These are phyloP conservation scores for Cepphus grylle DNA, from an alignment of 2,113 vertebrate genomes.

Conservation along the genomic window DNA sequence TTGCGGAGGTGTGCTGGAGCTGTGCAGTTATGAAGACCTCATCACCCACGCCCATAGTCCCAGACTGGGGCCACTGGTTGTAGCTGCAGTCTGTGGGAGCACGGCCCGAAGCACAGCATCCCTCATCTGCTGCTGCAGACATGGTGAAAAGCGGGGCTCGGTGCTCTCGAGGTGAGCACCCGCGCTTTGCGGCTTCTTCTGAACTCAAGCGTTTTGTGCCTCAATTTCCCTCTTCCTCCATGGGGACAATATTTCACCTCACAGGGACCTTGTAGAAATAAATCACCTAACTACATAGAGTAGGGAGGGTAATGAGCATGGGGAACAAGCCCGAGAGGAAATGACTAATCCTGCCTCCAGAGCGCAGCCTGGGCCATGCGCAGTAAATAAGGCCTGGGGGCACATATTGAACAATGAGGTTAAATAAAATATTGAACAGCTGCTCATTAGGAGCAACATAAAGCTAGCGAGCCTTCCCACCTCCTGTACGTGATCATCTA, in stretches of 20 bases:
- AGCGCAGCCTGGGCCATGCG: not conserved
- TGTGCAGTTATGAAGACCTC: not conserved
- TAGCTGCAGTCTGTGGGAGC: not conserved
- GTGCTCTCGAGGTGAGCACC: not conserved
- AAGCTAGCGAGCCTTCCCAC: not conserved
- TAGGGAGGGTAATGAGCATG: not conserved
- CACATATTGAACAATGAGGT: not conserved
- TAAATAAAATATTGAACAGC: constrained; percentile 41
- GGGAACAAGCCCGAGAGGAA: not conserved
- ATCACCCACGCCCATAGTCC: not conserved
- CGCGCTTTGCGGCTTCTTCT: accelerated
- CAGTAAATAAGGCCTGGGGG: constrained; percentile 13
- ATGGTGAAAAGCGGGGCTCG: not conserved
- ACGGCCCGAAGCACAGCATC: not conserved
- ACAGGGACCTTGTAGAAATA: not conserved
- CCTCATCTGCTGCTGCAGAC: not conserved
- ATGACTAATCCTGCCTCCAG: constrained; percentile 22
- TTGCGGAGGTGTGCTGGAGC: not conserved
- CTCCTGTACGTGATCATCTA: not conserved
- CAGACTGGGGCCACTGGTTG: not conserved
- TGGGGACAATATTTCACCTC: not conserved
- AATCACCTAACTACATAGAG: not conserved
- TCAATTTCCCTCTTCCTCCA: not conserved
- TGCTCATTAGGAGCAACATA: not conserved
- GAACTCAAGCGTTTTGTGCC: not conserved